Conservation (phyloP, 2,113 vertebrate species). For the Psophia crepitans region DNA sequence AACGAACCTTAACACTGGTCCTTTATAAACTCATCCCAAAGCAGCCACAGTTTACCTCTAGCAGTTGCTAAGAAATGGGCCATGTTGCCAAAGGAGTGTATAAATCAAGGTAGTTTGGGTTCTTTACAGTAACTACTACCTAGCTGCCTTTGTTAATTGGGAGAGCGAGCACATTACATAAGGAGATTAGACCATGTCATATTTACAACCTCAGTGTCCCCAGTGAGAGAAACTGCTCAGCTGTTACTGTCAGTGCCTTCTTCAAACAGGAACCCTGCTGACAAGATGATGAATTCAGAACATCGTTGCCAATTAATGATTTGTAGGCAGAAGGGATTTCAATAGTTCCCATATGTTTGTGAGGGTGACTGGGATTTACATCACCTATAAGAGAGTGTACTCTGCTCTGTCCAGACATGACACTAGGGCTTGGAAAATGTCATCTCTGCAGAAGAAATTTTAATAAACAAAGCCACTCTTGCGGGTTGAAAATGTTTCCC, state of each 20-base stretch:
- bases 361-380: conserved; percentile 38
- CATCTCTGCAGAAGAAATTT: neutral
- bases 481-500: neutral
- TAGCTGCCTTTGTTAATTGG: neutral
- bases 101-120: neutral
- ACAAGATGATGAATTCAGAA: conserved; percentile 62
- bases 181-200: conserved; percentile 35
- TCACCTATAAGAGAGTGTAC: neutral
- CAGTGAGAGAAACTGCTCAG: neutral
- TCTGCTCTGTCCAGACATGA: neutral
- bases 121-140: neutral
- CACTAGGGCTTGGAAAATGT: conserved; percentile 24
- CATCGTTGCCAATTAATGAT: conserved; percentile 52
- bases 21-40: neutral
- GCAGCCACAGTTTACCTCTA: neutral
- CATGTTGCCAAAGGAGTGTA: neutral
- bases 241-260: conserved; percentile 36
- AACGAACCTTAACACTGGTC: neutral
- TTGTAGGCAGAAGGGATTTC: conserved; percentile 58
- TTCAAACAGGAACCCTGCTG: conserved; percentile 45
- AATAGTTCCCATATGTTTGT: conserved; percentile 47
- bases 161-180: neutral
- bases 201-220: neutral
- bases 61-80: neutral
- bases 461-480: conserved; percentile 25